Evolutionary conservation across 2,797 vertebrate genomes (phyloP), one percentile per base, ranked within the genome.

Genomic region (Anomalospiza imberbis): DNA sequence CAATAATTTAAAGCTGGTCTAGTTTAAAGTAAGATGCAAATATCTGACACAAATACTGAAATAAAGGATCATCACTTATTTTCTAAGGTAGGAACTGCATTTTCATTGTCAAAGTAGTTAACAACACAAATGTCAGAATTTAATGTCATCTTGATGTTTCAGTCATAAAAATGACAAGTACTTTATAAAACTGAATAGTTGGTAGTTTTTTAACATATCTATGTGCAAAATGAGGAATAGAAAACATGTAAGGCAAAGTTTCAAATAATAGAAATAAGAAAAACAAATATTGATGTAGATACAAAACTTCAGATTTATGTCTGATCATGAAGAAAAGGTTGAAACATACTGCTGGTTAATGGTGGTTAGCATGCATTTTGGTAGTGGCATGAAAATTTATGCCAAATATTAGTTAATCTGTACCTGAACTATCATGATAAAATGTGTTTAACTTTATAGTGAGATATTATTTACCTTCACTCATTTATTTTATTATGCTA

Each of bases 1-100:
- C 88, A 95, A 76, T 95, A 92, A 91, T 95, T 97, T 94, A 95
- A 47, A 89, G 68, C 94, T 96, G 83, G 77, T 96, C 95, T 97
- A 22, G 68, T 96, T 96, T 97, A 96, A 79, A 92, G 54, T 94
- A 97, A 97, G 94, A 88, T 68, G 61, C 67, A 95, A 91, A 94
- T 51, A 16, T 85, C 85, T 95, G 73, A 71, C 42, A 95, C 80
- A 97, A 95, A 95, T 57, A 96, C 61, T 84, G 63, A 93, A 91
- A 95, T 82, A 82, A 93, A 96, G 18, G 40, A 17, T 71, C 29
- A 88, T 94, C 4, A 72, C 91, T 95, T 96, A 84, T 89, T 96
- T 97, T 70, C 76, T 77, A 3, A 34, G 4, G 73, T 94, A 95
- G 38, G 29, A 96, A 68, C 15, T 86, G 22, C 25, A 84, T 82